A percentile compares a stretch with the other conserved stretches of the same genome.
phyloP scores from a whole-genome alignment of 2,113 vertebrate genomes.

The Entelurus aequoreus region DNA sequence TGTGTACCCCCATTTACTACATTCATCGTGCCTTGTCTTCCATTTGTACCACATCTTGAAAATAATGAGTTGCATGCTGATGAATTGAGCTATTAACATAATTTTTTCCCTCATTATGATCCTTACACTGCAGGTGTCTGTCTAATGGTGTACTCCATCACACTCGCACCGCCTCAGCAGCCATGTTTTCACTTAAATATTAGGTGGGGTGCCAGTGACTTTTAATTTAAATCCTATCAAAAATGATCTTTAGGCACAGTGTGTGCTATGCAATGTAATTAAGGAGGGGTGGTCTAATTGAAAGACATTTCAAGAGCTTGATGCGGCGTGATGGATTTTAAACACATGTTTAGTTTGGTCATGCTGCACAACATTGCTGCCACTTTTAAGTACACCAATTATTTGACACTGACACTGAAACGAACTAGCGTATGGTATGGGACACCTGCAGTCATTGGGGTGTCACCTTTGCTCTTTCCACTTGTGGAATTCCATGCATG shows the following conservation, averaged over 20 bases:
- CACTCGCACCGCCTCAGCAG: not conserved
- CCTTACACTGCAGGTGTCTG: not conserved
- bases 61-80: constrained; percentile 44
- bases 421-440: not conserved
- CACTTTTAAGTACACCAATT: too few relatives aligned
- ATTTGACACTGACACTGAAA: too few relatives aligned
- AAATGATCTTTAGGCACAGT: too few relatives aligned
- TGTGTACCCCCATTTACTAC: not conserved
- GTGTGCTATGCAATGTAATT: too few relatives aligned
- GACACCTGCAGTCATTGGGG: not conserved
- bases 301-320: not conserved
- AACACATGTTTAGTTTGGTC: not conserved
- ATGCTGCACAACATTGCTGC: too few relatives aligned
- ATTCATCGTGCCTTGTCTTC: constrained; percentile 6
- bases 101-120: constrained; percentile 18
- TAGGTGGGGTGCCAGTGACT: constrained; percentile 12
- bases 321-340: not conserved
- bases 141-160: constrained; percentile 5
- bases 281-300: too few relatives aligned
- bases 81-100: constrained; percentile 40
- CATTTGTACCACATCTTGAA: constrained; percentile 28
- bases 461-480: not conserved
- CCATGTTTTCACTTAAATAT: constrained; percentile 8
- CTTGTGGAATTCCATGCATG: not conserved
- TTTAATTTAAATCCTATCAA: constrained; percentile 1